Base-by-base conservation (phyloP, 2,113 vertebrate species). In the Odontophorus gujanensis region DNA sequence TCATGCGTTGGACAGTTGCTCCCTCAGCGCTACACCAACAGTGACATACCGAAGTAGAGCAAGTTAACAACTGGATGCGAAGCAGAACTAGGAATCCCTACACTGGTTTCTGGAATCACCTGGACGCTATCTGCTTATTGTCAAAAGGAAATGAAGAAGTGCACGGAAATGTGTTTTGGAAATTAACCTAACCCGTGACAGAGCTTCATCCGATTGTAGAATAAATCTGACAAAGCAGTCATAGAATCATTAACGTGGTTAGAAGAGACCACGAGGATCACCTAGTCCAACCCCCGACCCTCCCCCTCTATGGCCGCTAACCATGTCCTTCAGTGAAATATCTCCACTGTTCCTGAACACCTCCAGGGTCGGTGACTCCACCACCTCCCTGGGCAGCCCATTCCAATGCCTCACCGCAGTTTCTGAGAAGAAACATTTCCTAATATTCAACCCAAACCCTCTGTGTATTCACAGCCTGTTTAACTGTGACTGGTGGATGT, bases 11-110 rank as follows among this genome's bases (percentile, higher is more conserved):
- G 11, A 24, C 51, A 58, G 47, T 42, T 18, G 67, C 40, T 2
- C 17, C 45, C 19, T 18, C 69, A 5, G 11, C 45, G 7, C 45
- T 1, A 2, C 0, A 16, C 18, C 74, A 7, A 4, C 3, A 9
- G 48, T 63, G 34, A 7, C 2, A 6, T 32, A 2, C 45, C 2
- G 13, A 40, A 50, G 32, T 11, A 6, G 13, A 53, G 57, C 9
- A 15, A 50, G 50, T 19, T 9, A 13, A 32, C 10, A 76, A 40
- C 18, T 2, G 72, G 6, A 14, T 6, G 8, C 1, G 45, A 40
- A 89, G 34, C 24, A 12, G n/a, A 47, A 47, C 7, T 3, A 11
- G 0, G 5, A 74, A 34, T 36, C 68, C 19, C 28, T 21, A 2
- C 7, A 28, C 5, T 32, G 30, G 6, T 51, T 34, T n/a, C 85